Percentiles rank a stretch among this genome's conserved stretches.
Evolutionary conservation across 2,113 vertebrate genomes (phyloP).

Genomic region (Megatriorchis doriae): DNA sequence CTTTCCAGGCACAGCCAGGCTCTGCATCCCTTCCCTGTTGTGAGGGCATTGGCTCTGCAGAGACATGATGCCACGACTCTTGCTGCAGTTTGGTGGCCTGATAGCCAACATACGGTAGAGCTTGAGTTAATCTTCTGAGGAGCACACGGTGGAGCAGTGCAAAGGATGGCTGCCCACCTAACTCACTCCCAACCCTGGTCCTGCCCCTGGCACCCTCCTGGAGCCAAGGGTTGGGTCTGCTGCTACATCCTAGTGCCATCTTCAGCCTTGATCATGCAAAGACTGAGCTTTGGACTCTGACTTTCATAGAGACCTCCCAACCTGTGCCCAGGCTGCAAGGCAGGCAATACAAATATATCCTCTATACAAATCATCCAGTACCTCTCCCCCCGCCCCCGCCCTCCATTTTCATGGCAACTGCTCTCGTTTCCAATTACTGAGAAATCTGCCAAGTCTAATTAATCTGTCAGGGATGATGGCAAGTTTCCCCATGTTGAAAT

Average conservation of each 20-base stretch:
- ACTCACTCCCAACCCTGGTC: accelerated
- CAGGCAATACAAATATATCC: not conserved
- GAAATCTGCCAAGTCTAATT: slow-evolving; percentile 4
- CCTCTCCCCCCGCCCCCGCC: not conserved
- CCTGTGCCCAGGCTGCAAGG: not conserved
- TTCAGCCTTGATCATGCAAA: not conserved
- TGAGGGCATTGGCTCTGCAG: not conserved
- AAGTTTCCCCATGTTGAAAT: not conserved
- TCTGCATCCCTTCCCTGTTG: not conserved
- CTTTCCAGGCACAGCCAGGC: not conserved
- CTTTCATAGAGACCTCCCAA: not conserved
- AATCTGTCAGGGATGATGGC: not conserved
- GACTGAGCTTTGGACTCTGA: not conserved
- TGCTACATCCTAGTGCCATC: not conserved
- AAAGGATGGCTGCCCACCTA: not conserved
- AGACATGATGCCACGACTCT: not conserved
- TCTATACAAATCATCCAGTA: not conserved
- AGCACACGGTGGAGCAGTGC: not conserved
- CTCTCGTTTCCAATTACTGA: not conserved
- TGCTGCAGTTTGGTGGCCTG: not conserved
- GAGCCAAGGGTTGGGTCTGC: not conserved
- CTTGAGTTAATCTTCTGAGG: not conserved
- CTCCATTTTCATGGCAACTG: not conserved
- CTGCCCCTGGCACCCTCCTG: not conserved
- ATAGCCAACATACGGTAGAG: not conserved